Evolutionary conservation across 2,797 vertebrate genomes (phyloP).

Genomic region (Babyrousa celebensis): DNA sequence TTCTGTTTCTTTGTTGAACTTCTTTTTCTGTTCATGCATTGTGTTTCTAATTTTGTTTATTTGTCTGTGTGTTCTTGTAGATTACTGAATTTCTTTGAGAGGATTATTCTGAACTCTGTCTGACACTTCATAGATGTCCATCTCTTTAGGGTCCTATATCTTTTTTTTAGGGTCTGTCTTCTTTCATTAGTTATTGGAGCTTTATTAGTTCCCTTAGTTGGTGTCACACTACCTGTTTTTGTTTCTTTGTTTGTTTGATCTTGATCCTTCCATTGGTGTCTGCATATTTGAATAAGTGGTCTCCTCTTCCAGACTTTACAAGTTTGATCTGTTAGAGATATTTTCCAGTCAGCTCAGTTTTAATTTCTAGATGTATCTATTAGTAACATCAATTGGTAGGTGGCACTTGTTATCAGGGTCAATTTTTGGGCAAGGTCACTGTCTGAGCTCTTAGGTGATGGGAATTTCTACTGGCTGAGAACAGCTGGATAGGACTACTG

Average conservation of each 20-base stretch:
- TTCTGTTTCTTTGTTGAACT: not conserved
- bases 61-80: not conserved
- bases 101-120: not conserved
- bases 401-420: not conserved
- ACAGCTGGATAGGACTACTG: not conserved
- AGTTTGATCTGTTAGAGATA: not conserved
- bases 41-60: not conserved
- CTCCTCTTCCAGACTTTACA: not conserved
- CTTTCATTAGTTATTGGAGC: not conserved
- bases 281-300: not conserved
- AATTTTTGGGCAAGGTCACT: not conserved
- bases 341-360: not conserved
- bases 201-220: not conserved
- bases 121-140: not conserved
- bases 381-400: not conserved
- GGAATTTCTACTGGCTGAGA: not conserved
- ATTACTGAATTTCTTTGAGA: not conserved
- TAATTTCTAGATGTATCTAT: not conserved
- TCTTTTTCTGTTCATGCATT: not conserved
- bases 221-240: not conserved
- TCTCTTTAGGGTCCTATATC: not conserved
- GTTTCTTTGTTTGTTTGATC: not conserved
- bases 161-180: not conserved
- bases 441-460: not conserved
- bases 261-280: not conserved